Percentiles rank a stretch among this genome's conserved stretches.
Evolutionary conservation across 2,113 vertebrate species (phyloP).

Genomic region (Xiphophorus hellerii): DNA sequence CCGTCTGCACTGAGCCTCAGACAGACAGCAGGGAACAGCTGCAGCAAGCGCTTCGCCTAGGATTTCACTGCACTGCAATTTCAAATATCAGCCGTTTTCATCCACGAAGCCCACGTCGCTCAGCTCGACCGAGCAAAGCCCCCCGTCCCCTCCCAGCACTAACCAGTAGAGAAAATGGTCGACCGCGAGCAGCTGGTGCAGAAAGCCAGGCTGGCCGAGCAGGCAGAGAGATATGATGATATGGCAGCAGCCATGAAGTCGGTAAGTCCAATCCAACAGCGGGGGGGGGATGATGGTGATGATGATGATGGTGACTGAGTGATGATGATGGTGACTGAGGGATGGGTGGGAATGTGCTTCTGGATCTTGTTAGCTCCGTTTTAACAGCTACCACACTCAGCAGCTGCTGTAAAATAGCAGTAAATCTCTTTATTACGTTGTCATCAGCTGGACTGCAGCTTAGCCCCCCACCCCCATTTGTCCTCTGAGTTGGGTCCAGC

Average conservation of each 20-base stretch:
- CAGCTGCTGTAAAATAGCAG: not conserved
- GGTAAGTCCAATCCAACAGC: constrained; percentile 82
- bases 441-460: constrained; percentile 7
- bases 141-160: not conserved
- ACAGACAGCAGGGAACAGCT: constrained; percentile 85
- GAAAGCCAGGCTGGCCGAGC: constrained; percentile 98
- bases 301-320: not conserved
- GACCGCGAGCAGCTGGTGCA: constrained; percentile 99
- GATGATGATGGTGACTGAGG: not conserved
- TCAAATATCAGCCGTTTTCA: constrained; percentile 58
- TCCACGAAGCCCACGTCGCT: constrained; percentile 42
- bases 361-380: not conserved
- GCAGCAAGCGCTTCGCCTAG: constrained; percentile 73
- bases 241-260: constrained; percentile 99
- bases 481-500: constrained; percentile 21
- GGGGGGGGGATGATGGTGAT: too few species aligned
- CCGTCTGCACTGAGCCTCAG: constrained; percentile 77
- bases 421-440: not conserved
- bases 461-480: not conserved
- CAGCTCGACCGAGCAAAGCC: constrained; percentile 46
- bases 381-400: not conserved
- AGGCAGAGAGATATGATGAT: constrained; percentile 97
- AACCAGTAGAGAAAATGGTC: constrained; percentile 84
- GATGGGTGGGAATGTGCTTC: not conserved
- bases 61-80: constrained; percentile 77